Evolutionary conservation across 2,797 vertebrate species (phyloP), one percentile per base, ranked within the genome.

Genomic region (Aplochiton taeniatus): DNA sequence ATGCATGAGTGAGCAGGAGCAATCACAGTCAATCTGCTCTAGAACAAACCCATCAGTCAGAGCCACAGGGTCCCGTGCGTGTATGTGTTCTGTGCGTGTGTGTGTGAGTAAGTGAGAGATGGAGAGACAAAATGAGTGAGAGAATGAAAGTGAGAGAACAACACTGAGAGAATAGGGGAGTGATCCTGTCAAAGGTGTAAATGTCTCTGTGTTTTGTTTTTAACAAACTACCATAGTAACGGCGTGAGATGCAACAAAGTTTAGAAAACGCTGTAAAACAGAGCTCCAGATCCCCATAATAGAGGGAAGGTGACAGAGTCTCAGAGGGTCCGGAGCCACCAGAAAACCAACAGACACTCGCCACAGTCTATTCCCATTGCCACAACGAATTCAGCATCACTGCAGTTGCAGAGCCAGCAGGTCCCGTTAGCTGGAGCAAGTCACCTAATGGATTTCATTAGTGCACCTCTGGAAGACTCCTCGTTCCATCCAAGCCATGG

Each of bases 391-490:
- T 16, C 52, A 61, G 63, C 63, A 56, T 68, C 66, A 76, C 65
- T 77, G 68, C 63, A 69, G 63, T 66, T 63, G 51, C 67, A 43
- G 68, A 53, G 18, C 17, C 51, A 19, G 51, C 51, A 31, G 31
- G 3, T 31, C 31, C 31, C 2, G 31, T 31, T 31, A 31, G 31
- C 31, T 31, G 31, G 31, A 31, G 31, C 65, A 57, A 6, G 61
- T 20, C 45, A 48, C 8, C 70, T 70, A 53, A 75, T 61, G 66
- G 64, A 53, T 79, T 77, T 76, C 70, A 73, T 76, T 77, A 73
- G 16, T 52, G 68, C 51, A 8, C 56, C 59, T 66, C 52, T 65
- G 66, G 45, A 70, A 44, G 58, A 47, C 7, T 47, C 48, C 7
- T 47, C 68, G 56, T 6, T 59, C 49, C n/a, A 41, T 57, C 18